Percentiles rank a stretch among this genome's conserved stretches.
These are phyloP conservation scores for Holocentrus rufus DNA, from an alignment of 2,797 vertebrate genomes.

Conservation along the genomic window DNA sequence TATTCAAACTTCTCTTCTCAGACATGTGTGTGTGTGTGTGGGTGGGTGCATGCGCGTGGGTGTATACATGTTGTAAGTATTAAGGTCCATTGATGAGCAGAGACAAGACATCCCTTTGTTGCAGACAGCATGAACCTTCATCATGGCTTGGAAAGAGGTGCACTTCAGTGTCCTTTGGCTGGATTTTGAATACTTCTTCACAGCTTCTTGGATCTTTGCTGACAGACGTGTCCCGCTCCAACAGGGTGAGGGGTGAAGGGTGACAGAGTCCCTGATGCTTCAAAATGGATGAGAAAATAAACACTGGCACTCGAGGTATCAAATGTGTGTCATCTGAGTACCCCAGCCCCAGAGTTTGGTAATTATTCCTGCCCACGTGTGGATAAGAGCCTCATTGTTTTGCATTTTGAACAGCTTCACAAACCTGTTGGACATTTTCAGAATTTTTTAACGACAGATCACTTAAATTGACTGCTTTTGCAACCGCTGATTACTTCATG, in stretches of 20 bases:
- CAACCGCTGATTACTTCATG: neutral
- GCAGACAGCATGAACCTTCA: slow-evolving; percentile 34
- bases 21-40: neutral
- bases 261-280: slow-evolving; percentile 35
- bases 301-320: slow-evolving; percentile 26
- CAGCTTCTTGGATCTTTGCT: slow-evolving; percentile 27
- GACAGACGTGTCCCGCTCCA: slow-evolving; percentile 32
- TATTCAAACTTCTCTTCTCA: slow-evolving; percentile 26
- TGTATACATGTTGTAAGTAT: slow-evolving; percentile 17
- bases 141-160: slow-evolving; percentile 19
- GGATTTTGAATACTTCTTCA: slow-evolving; percentile 42
- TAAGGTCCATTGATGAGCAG: neutral
- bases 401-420: neutral
- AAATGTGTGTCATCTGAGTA: slow-evolving; percentile 36
- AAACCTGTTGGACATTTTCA: slow-evolving; percentile 2
- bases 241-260: slow-evolving; percentile 33
- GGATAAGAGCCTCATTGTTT: slow-evolving; percentile 28
- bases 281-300: slow-evolving; percentile 49
- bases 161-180: slow-evolving; percentile 23
- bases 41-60: slow-evolving; percentile 10
- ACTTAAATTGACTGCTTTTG: neutral
- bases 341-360: neutral
- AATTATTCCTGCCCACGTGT: neutral
- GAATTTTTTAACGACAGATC: neutral
- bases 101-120: slow-evolving; percentile 58